These are phyloP conservation scores for Cichlasoma orientale DNA, from an alignment of 2,797 vertebrate species.

Conservation along the genomic window DNA sequence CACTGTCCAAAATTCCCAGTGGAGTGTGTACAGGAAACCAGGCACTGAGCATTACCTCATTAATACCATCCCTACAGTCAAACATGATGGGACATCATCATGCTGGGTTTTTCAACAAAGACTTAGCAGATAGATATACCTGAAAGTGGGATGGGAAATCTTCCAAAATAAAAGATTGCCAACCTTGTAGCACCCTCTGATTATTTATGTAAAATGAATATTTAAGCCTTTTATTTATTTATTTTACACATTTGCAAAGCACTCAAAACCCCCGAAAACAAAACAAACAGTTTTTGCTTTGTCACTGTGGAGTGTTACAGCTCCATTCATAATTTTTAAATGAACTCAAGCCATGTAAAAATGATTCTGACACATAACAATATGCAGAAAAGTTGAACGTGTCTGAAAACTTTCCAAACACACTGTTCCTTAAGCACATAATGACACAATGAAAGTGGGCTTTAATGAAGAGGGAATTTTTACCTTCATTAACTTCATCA, in stretches of 20 bases:
- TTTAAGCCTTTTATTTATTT: not conserved
- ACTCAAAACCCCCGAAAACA: no score
- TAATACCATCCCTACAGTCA: not conserved
- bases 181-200: not conserved
- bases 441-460: not conserved
- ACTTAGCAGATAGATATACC: not conserved
- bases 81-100: not conserved
- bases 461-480: slow-evolving; percentile 38
- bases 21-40: not conserved
- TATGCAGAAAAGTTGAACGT: not conserved
- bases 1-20: not conserved
- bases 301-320: not conserved
- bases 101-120: not conserved
- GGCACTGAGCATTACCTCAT: not conserved
- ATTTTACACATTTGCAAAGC: no score
- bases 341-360: not conserved
- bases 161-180: not conserved
- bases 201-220: not conserved
- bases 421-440: not conserved
- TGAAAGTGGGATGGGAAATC: not conserved
- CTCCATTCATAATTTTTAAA: not conserved
- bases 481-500: slow-evolving; percentile 98
- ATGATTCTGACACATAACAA: not conserved
- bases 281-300: not conserved
- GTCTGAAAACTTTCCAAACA: not conserved